Base-by-base conservation (phyloP, 2,888 invertebrate genomes). In the Nemotelus nigrinus region DNA sequence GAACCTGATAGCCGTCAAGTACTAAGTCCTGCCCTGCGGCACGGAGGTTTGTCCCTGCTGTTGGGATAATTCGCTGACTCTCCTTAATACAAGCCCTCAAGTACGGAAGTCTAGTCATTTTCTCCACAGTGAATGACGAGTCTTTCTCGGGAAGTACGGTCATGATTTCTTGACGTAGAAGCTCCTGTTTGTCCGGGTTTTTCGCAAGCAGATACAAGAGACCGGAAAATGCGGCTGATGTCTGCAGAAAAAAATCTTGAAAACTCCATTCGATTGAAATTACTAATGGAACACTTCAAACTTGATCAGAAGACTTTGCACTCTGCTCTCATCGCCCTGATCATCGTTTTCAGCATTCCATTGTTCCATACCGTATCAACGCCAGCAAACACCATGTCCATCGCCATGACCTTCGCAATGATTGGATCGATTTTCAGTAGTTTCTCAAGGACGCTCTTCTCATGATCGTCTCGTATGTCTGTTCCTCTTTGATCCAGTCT, bases 11-110 rank as follows among this genome's bases (percentile, higher is more conserved):
- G 6, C 91, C 92, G n/a, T 89, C 87, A 0, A 94, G 82, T 8
- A 90, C 88, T 3, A 91, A 87, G 78, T 92, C 90, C 55, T 88
- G 88, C 0, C 85, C 84, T 68, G 90, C 87, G 76, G 85, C 85
- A 78, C 93, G 88, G 7, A 90, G 81, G 79, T 89, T 90, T 0
- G 90, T 92, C 10, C 89, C 84, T 0, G 89, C 89, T 1, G 92
- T 89, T 0, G 92, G 91, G 82, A 89, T 88, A n/a, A 91, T 80
- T 82, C 94, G 88, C 78, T 93, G 84, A 0, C 91, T 88, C 85
- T 95, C 94, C 83, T 93, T 94, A 57, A 94, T 89, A 81, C 92
- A 93, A 0, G 93, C 93, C 79, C 89, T 91, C 41, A 94, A 83
- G 82, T 92, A 94, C 0, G 90, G 88, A 79, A 90, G 86, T 72